These are phyloP conservation scores for Mesorhabditis spiculigera DNA, from an alignment of 2,888 invertebrate species.

Conservation along the genomic window DNA sequence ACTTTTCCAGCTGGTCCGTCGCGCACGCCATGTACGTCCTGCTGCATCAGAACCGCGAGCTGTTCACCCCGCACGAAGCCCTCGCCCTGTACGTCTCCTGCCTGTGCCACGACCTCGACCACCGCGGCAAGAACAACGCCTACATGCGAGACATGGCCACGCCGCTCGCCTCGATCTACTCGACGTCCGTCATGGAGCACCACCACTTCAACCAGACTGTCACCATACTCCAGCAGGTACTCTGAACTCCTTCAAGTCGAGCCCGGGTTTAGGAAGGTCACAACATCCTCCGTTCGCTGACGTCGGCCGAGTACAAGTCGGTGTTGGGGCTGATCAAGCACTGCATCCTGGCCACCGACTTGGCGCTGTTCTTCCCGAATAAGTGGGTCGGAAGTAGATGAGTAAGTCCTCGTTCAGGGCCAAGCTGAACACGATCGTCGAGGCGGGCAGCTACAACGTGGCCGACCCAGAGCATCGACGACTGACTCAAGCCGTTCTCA, in stretches of 20 bases:
- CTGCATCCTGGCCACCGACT: conserved; percentile 80
- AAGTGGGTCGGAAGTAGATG: conserved; percentile 60
- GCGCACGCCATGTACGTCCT: conserved; percentile 71
- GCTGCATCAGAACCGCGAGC: conserved; percentile 32
- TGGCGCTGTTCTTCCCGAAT: conserved; percentile 78
- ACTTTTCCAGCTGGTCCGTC: conserved; percentile 69
- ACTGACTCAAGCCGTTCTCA: conserved; percentile 72
- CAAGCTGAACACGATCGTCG: conserved; percentile 36
- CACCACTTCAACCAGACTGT: conserved; percentile 85
- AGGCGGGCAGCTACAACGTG: conserved; percentile 68
- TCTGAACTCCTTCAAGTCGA: conserved; percentile 64
- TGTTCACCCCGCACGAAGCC: conserved; percentile 59
- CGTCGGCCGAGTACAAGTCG: conserved; percentile 61
- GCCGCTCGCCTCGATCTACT: conserved; percentile 78
- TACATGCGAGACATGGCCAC: conserved; percentile 80
- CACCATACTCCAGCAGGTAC: conserved; percentile 77
- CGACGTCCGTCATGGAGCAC: conserved; percentile 81
- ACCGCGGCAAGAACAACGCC: conserved; percentile 77
- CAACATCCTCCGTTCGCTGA: conserved; percentile 71
- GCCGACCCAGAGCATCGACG: conserved; percentile 69
- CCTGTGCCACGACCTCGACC: conserved; percentile 81
- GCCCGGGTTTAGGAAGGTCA: conserved; percentile 69
- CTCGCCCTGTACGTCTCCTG: conserved; percentile 76
- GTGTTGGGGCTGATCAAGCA: conserved; percentile 75
- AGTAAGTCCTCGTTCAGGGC: conserved; percentile 12